These are phyloP conservation scores for Drosophila mimica DNA, from an alignment of 2,888 invertebrate species.

Conservation along the genomic window DNA sequence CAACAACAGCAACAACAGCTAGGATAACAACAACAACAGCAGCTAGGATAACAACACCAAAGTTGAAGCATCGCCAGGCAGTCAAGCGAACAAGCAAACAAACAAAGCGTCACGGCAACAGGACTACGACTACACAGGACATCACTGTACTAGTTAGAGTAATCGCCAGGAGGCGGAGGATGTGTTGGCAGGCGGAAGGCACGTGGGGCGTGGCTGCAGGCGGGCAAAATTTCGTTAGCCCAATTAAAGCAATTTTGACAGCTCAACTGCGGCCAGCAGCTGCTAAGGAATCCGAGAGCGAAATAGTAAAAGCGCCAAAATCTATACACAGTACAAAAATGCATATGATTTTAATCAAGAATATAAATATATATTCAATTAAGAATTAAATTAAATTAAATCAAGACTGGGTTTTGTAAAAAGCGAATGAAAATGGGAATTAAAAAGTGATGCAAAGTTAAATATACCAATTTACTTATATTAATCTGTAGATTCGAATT, in stretches of 20 bases:
- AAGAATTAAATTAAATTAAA: neutral
- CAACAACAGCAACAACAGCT: neutral
- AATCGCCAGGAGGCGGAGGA: neutral
- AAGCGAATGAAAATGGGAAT: neutral
- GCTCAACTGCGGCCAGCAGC: constrained; percentile 56
- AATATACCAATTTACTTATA: neutral
- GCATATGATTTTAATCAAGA: neutral
- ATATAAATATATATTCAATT: neutral
- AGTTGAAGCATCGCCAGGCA: constrained; percentile 20
- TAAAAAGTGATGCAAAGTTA: neutral
- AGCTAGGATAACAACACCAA: constrained; percentile 4
- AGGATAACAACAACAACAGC: constrained; percentile 19
- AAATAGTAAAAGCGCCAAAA: neutral
- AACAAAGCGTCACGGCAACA: constrained; percentile 53
- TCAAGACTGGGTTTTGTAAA: neutral
- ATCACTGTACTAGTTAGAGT: neutral
- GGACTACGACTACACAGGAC: constrained; percentile 1
- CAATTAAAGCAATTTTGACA: constrained; percentile 77
- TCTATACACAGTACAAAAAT: neutral
- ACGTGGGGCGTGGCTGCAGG: constrained; percentile 22
- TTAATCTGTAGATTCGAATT: neutral
- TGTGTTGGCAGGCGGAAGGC: neutral
- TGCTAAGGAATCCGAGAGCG: constrained; percentile 24
- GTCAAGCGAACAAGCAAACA: constrained; percentile 63
- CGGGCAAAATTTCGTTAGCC: constrained; percentile 59